Conservation (phyloP, 1,140 invertebrate species). For the Branchinecta lindahli region DNA sequence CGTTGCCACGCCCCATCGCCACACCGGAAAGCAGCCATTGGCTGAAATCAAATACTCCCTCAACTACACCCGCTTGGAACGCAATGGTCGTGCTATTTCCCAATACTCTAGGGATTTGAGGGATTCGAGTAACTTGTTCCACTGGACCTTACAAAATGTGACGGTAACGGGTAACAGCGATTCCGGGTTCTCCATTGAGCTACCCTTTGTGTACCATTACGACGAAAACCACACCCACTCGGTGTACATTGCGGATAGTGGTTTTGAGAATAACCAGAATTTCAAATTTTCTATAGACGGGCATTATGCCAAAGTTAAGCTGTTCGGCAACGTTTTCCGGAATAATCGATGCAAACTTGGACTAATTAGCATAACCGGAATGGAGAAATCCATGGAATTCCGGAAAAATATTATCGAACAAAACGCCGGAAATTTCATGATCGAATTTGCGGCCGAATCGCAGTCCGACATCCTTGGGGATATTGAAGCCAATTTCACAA, state of each 20-base stretch:
- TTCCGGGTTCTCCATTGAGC: constrained; percentile 63
- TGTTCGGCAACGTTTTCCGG: constrained; percentile 67
- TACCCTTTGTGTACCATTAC: constrained; percentile 90
- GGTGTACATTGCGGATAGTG: constrained; percentile 67
- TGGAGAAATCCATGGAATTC: constrained; percentile 84
- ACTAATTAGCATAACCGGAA: constrained; percentile 70
- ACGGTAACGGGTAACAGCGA: constrained; percentile 64
- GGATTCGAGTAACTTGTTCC: constrained; percentile 83
- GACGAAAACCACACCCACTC: constrained; percentile 87
- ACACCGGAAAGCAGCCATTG: constrained; percentile 59
- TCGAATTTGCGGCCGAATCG: constrained; percentile 75
- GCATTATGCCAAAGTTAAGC: constrained; percentile 61
- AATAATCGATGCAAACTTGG: constrained; percentile 69
- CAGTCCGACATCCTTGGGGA: constrained; percentile 82
- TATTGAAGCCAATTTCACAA: constrained; percentile 57
- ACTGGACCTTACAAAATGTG: constrained; percentile 76
- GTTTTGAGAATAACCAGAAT: constrained; percentile 65
- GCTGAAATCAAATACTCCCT: constrained; percentile 70
- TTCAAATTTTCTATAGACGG: constrained; percentile 74
- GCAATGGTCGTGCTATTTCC: constrained; percentile 65
- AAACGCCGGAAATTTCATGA: constrained; percentile 69
- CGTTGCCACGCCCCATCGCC: constrained; percentile 65
- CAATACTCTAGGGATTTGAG: constrained; percentile 78
- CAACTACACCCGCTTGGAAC: constrained; percentile 61
- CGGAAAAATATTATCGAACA: constrained; percentile 53